phyloP scores from a whole-genome alignment of 2,888 invertebrate species.

The Caenorhabditis plicata region DNA sequence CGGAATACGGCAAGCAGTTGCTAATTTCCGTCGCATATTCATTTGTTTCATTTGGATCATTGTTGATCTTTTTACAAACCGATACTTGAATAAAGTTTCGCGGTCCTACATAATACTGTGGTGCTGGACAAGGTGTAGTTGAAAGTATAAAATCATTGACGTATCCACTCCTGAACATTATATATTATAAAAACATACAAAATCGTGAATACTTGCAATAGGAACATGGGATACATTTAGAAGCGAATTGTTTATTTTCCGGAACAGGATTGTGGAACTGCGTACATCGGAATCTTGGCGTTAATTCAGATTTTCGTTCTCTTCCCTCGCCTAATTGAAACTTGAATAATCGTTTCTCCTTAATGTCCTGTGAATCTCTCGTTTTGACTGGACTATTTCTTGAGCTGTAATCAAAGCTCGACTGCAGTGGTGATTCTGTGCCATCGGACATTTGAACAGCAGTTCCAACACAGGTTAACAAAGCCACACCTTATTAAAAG shows the following conservation, averaged over 20 bases:
- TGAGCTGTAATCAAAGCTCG: conserved; percentile 5
- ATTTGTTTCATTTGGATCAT: conserved; percentile 28
- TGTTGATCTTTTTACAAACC: conserved; percentile 33
- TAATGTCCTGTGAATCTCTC: conserved; percentile 15
- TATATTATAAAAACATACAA: not conserved
- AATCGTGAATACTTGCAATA: conserved; percentile 24
- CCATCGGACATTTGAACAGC: conserved; percentile 16
- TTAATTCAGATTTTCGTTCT: conserved; percentile 26
- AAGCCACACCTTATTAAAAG: conserved; percentile 17
- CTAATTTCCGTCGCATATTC: conserved; percentile 39
- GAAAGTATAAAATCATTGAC: conserved; percentile 36
- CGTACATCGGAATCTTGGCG: conserved; percentile 26
- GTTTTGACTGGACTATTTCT: conserved; percentile 18
- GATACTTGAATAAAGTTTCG: conserved; percentile 39
- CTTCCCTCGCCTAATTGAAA: conserved; percentile 19
- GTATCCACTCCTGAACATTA: conserved; percentile 20
- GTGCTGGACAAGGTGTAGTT: conserved; percentile 27
- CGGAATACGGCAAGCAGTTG: conserved; percentile 38
- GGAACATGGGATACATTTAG: conserved; percentile 12
- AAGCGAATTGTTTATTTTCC: conserved; percentile 13
- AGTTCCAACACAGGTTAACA: conserved; percentile 28
- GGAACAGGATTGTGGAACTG: conserved; percentile 26
- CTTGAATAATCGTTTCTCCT: conserved; percentile 11
- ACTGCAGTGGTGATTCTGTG: not conserved
- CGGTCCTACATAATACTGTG: conserved; percentile 28